Evolutionary conservation across 2,113 vertebrate genomes (phyloP), one percentile per base, ranked within the genome.

Genomic region (Ptilorrhoa leucosticta): DNA sequence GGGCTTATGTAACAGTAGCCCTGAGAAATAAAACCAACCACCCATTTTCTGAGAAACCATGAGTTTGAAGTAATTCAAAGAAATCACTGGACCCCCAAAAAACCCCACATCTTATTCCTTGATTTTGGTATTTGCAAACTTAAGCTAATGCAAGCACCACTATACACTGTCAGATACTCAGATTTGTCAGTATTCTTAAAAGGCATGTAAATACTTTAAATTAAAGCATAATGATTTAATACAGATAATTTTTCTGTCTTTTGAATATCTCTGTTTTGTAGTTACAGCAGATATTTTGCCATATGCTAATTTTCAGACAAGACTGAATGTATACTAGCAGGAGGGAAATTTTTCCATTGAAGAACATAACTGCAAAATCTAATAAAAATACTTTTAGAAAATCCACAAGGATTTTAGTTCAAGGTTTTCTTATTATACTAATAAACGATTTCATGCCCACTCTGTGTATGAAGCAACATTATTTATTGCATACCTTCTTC

Each of bases 401-500:
- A 60, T 72, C 54, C 45, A 76, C 19, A 45, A 72, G 50, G 44
- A 89, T 73, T 92, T 92, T 56, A 79, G 37, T 89, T 89, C 83
- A 89, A 83, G 53, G 33, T 26, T 89, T 94, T 92, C 70, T 91
- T 96, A 71, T 71, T 89, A 89, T n/a, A 84, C 72, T 68, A 37
- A 81, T 87, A 91, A 93, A 92, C 81, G 40, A 94, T 88, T 94
- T 94, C 92, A 90, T 22, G 81, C 85, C 90, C 54, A 94, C 30
- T 93, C 50, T 86, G 39, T 24, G 37, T 76, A 94, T 40, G 89
- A 94, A 97, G 61, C 30, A 84, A 44, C 2, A 11, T 89, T 97
- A 93, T 96, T 89, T 96, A 95, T 83, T 95, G 65, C 88, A 42
- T 51, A 77, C 57, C 47, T 60, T 93, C 88, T 94, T 96, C 93